Evolutionary conservation across 2,888 invertebrate species (phyloP), one percentile per base, ranked within the genome.

Genomic region (Keiferia lycopersicella): DNA sequence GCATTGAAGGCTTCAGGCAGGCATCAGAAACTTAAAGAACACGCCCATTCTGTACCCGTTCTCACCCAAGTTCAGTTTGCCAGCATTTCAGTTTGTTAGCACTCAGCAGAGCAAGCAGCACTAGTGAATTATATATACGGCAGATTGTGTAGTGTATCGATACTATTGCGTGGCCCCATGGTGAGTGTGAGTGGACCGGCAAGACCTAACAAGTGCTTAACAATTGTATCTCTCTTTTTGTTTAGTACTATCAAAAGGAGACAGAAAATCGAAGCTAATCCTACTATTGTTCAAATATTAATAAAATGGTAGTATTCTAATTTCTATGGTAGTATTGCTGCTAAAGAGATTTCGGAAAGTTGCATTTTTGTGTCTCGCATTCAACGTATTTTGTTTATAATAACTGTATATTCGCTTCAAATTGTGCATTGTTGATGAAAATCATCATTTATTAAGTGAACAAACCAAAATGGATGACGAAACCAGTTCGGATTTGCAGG

Each of bases 401-500:
- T 64, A 50, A 62, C 67, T 67, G 66, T 65, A 67, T 68, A 65
- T n/a, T 26, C 1, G 45, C 45, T 45, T 14, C 10, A 48, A 48
- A 50, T 51, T 11, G 39, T 41, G 20, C n/a, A 39, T 41, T 8
- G 10, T 38, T 20, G 56, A 30, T 26, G 34, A 53, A 26, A 22
- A 53, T 20, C 20, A 22, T 53, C 14, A 41, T 10, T 45, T 41
- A 14, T 26, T 22, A n/a, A 45, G n/a, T n/a, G 20, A 45, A 26
- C 22, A 48, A 53, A 56, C 45, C 41, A 73, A 65, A 65, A 83
- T 84, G 84, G 84, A 84, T 65, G 84, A 91, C 74, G 91, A 91
- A 73, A 73, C 82, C 16, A 88, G 84, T 76, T 84, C 88, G 16
- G 91, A 91, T 79, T 77, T 86, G 67, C 89, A 88, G 80, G 91